Conservation (phyloP, 2,888 invertebrate genomes). For the Ophion ellenae region DNA sequence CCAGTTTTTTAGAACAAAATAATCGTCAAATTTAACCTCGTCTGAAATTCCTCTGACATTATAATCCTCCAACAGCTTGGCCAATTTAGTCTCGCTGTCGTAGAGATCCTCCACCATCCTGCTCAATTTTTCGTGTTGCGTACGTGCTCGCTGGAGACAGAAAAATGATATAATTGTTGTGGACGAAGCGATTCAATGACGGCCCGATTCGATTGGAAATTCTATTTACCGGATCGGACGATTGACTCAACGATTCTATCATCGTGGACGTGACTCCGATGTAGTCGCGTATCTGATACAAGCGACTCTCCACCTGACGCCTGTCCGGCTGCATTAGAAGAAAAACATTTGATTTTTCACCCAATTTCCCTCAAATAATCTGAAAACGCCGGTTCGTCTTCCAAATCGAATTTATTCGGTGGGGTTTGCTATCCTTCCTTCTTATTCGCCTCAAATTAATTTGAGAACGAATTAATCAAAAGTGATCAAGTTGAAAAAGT, state of each 20-base stretch:
- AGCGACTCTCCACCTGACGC: slow-evolving; percentile 88
- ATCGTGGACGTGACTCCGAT: slow-evolving; percentile 89
- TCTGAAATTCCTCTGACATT: slow-evolving; percentile 74
- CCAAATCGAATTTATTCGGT: background rate
- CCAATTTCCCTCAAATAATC: background rate
- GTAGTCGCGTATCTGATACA: slow-evolving; percentile 90
- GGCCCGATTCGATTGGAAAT: background rate
- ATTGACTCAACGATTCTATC: slow-evolving; percentile 89
- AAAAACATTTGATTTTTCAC: background rate
- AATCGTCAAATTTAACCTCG: slow-evolving; percentile 75
- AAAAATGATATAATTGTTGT: slow-evolving; percentile 31
- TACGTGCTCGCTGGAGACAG: slow-evolving; percentile 77
- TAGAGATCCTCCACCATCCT: slow-evolving; percentile 88
- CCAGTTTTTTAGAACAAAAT: background rate
- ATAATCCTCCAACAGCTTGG: slow-evolving; percentile 85
- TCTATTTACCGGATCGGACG: slow-evolving; percentile 88
- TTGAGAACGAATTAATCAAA: no score
- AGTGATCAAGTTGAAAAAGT: no score
- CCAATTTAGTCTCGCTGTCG: slow-evolving; percentile 89
- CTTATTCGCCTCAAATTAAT: background rate
- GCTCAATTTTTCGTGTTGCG: slow-evolving; percentile 86
- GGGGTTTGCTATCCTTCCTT: background rate
- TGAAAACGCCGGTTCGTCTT: background rate
- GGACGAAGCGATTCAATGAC: background rate
- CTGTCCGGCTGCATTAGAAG: slow-evolving; percentile 85